Evolutionary conservation across 2,113 vertebrate species (phyloP).

Genomic region (Cricetomys ansorgei): DNA sequence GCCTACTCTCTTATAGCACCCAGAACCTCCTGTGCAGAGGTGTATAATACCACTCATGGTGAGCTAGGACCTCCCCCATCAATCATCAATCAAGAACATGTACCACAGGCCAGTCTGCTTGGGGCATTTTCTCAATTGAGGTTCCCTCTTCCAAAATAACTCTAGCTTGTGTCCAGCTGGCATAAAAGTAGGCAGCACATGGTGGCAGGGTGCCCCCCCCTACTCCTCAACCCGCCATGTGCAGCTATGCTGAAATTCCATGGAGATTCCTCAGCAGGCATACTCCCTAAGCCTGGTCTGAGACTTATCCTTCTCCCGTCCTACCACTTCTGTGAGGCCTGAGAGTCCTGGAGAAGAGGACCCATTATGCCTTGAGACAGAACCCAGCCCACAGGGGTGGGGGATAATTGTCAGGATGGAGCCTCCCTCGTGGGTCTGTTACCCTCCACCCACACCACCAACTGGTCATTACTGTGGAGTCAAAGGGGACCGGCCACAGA

Average conservation of each 20-base stretch:
- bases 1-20: background rate
- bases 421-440: background rate
- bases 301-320: background rate
- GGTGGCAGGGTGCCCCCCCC: background rate
- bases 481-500: background rate
- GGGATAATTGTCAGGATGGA: background rate
- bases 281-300: background rate
- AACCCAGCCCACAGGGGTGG: background rate
- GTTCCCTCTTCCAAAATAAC: background rate
- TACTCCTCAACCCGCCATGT: rapidly evolving
- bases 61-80: background rate
- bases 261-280: background rate
- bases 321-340: background rate
- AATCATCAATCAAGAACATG: background rate
- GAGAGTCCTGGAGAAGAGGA: background rate
- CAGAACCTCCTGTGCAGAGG: background rate
- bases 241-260: background rate
- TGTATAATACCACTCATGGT: background rate
- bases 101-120: background rate
- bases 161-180: background rate
- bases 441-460: background rate
- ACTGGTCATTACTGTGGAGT: background rate
- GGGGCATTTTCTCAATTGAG: background rate
- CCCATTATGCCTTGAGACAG: background rate
- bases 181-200: background rate